Evolutionary conservation across 2,888 invertebrate species (phyloP).

Genomic region (Volucella zonaria): DNA sequence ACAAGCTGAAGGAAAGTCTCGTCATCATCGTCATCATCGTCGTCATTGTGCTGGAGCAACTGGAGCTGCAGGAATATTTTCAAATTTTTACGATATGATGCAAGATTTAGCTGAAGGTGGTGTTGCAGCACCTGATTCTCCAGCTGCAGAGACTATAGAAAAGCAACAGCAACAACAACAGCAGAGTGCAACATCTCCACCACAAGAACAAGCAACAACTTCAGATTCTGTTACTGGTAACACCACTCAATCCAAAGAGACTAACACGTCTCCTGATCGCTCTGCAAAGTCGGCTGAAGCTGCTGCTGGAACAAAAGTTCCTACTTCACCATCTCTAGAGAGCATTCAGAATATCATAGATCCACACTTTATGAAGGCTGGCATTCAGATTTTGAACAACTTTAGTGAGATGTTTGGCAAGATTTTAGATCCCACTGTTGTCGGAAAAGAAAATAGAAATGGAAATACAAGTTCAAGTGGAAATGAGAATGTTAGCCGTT

Average conservation of each 20-base stretch:
- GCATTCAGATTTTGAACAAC: constrained; percentile 81
- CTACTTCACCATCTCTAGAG: constrained; percentile 73
- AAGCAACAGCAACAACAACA: constrained; percentile 29
- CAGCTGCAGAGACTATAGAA: constrained; percentile 36
- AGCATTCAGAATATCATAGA: constrained; percentile 78
- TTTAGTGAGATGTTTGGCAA: constrained; percentile 82
- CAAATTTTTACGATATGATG: constrained; percentile 78
- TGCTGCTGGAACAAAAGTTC: neutral
- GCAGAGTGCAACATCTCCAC: constrained; percentile 27
- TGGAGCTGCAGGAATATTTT: constrained; percentile 75
- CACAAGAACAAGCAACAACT: neutral
- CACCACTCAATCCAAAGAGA: constrained; percentile 43
- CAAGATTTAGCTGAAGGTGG: constrained; percentile 78
- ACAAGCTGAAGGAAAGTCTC: constrained; percentile 50
- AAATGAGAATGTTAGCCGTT: neutral
- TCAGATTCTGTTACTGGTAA: constrained; percentile 23
- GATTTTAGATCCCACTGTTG: constrained; percentile 80
- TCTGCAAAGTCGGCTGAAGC: neutral
- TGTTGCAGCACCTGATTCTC: constrained; percentile 26
- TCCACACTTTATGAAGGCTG: constrained; percentile 80
- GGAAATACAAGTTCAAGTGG: constrained; percentile 8
- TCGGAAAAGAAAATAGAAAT: constrained; percentile 15
- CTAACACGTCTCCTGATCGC: constrained; percentile 57
- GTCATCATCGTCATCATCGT: constrained; percentile 74
- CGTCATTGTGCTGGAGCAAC: constrained; percentile 35